Evolutionary conservation across 2,113 vertebrate genomes (phyloP), one percentile per base, ranked within the genome.

Genomic region (Pampusana beccarii): DNA sequence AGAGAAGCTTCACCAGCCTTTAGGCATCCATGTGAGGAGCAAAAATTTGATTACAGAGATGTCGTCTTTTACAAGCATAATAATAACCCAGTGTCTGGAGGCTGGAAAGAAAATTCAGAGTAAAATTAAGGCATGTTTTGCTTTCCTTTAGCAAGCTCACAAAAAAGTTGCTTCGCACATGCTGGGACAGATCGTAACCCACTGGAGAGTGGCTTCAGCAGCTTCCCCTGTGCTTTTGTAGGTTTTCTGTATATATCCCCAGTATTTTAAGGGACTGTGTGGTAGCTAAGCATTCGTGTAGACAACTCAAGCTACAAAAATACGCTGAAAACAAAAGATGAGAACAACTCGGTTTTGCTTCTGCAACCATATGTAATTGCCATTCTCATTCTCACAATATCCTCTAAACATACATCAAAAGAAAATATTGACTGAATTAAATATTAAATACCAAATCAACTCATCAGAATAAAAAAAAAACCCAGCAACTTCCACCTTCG

Each of bases 341-440:
- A 88, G 31, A 67, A 77, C 15, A 69, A 72, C 50, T 69, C 66
- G n/a, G 61, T 75, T 65, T 50, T 25, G 13, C 69, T 81, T 62
- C 50, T 56, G 62, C 38, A 85, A 82, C 40, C 0, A 0, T 50
- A 60, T 7, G 15, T 36, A 91, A 93, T 13, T 61, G 38, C 44
- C 38, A 34, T 38, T 86, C 64, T 88, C 5, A 40, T 81, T 92
- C 81, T 89, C 61, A 64, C 42, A 84, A 50, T 33, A 88, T 21
- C 24, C 14, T 67, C 72, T 60, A 31, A 83, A 56, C 21, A 26
- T 28, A 92, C 13, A 38, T 93, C 72, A 69, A 66, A 90, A 89
- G 83, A 95, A 75, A 92, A 67, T 38, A 62, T 6, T 83, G 79
- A 73, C 56, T 31, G 19, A 90, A 88, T 94, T 85, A 88, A 93